These are phyloP conservation scores for Pterophyllum scalare DNA, from an alignment of 2,113 vertebrate species.

Conservation along the genomic window DNA sequence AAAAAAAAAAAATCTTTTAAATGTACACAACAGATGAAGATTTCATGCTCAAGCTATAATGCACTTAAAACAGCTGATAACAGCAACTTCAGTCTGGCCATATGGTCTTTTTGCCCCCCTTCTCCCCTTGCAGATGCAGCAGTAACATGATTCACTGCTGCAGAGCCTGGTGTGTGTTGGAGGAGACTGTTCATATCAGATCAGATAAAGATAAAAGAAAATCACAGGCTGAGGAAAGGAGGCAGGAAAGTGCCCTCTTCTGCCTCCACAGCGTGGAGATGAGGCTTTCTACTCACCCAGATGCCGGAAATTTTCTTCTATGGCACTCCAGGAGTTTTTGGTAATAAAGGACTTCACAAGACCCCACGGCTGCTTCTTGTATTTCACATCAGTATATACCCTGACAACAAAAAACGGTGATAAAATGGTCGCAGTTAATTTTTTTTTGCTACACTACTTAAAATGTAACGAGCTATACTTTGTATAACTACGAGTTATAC, in stretches of 20 bases:
- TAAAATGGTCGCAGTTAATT: not conserved
- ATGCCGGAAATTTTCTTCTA: constrained; percentile 91
- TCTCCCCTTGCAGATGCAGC: not conserved
- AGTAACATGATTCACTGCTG: constrained; percentile 14
- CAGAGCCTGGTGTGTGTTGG: not conserved
- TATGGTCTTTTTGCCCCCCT: not conserved
- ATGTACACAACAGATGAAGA: not conserved
- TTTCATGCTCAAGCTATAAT: not conserved
- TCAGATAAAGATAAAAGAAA: constrained; percentile 28
- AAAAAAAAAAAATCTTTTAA: not conserved
- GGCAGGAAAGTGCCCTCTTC: not conserved
- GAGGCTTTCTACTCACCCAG: constrained; percentile 83
- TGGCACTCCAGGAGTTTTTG: constrained; percentile 95
- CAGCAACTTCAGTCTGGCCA: not conserved
- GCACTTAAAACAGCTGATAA: not conserved
- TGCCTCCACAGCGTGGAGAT: not conserved
- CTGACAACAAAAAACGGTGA: constrained; percentile 65
- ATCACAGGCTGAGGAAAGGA: not conserved
- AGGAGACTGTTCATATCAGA: constrained; percentile 22
- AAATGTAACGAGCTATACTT: not conserved
- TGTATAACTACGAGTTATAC: not conserved
- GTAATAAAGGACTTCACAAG: constrained; percentile 93
- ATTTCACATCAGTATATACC: constrained; percentile 92
- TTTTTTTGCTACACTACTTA: not conserved
- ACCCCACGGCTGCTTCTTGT: constrained; percentile 95